Conservation (phyloP, 2,113 vertebrate species). For the Peromyscus californicus region DNA sequence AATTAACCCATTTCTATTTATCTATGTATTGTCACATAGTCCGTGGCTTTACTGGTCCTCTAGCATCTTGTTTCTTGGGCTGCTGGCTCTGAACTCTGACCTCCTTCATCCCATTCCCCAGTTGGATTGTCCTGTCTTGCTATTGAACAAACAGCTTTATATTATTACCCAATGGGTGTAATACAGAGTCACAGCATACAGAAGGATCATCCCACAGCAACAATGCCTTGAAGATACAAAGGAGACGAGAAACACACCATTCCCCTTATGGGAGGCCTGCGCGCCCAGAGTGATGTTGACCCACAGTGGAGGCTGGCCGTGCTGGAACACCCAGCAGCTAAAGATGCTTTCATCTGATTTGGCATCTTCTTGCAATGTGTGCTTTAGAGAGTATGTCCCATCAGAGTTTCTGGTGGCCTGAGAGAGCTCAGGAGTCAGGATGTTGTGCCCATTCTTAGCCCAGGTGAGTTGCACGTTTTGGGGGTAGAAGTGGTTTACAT, state of each 20-base stretch:
- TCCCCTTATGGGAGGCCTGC: background rate
- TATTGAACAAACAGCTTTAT: no score
- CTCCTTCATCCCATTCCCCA: no score
- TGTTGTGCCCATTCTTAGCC: background rate
- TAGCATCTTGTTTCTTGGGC: no score
- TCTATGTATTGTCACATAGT: no score
- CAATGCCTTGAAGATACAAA: no score
- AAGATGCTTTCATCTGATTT: background rate
- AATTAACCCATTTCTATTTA: no score
- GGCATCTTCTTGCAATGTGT: background rate
- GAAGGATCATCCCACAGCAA: no score
- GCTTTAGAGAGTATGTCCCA: conserved; percentile 2
- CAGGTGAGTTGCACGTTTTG: conserved; percentile 3
- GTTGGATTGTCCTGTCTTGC: no score
- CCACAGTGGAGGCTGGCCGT: background rate
- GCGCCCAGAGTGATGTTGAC: background rate
- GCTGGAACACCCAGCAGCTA: conserved; percentile 62
- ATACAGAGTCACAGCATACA: no score
- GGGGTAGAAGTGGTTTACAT: background rate
- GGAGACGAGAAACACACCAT: background rate
- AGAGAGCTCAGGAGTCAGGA: background rate
- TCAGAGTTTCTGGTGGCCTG: conserved; percentile 10
- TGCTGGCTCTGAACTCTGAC: no score
- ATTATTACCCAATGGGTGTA: no score
- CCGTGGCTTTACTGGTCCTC: no score